Percentiles rank a stretch among this genome's conserved stretches.
phyloP scores from a whole-genome alignment of 2,797 vertebrate species.

The Pelobates cultripes region DNA sequence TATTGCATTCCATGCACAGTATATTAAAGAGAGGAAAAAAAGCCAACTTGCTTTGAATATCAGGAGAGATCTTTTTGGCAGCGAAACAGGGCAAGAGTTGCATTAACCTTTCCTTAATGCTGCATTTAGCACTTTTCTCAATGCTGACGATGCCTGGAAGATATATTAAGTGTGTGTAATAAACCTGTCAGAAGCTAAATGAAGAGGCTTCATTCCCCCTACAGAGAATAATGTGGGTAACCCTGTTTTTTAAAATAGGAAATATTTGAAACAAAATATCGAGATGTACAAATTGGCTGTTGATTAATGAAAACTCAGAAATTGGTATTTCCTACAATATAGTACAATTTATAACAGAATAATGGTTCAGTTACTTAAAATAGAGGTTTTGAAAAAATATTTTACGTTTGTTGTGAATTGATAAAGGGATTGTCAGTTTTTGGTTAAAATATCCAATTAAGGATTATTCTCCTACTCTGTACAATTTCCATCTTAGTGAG shows the following conservation, averaged over 20 bases:
- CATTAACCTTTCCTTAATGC: conserved; percentile 90
- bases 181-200: background rate
- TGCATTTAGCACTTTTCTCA: conserved; percentile 84
- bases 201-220: background rate
- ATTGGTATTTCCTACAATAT: background rate
- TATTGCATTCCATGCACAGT: conserved; percentile 63
- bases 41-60: conserved; percentile 91
- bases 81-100: conserved; percentile 89
- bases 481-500: too few relatives aligned
- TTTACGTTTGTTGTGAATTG: too few relatives aligned
- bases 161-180: conserved; percentile 69
- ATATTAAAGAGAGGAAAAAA: conserved; percentile 57
- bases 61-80: conserved; percentile 85
- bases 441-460: too few relatives aligned
- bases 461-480: too few relatives aligned
- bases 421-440: too few relatives aligned
- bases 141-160: conserved; percentile 88
- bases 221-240: background rate
- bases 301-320: background rate
- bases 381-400: too few relatives aligned
- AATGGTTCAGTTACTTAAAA: too few relatives aligned
- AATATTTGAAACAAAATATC: background rate
- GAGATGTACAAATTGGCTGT: background rate
- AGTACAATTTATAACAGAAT: too few relatives aligned
- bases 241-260: background rate